phyloP scores from a whole-genome alignment of 30 jellyfish, hydroid and myxozoan genomes.

The Cassiopea xamachana region DNA sequence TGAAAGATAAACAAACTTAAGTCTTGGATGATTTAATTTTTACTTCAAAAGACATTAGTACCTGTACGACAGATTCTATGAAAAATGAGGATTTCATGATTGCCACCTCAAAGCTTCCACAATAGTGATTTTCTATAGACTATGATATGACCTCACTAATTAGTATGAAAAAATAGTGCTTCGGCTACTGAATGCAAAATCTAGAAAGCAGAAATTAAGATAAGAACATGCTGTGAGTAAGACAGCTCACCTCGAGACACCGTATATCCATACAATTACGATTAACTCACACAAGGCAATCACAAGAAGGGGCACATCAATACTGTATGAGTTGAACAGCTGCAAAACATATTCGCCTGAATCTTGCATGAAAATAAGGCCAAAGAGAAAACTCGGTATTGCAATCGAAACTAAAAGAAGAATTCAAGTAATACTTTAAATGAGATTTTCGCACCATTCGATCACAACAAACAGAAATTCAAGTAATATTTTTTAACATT shows the following conservation, averaged over 20 bases:
- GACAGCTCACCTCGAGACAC: slow-evolving; percentile 76
- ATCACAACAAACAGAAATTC: background rate
- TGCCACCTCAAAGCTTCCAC: too few relatives aligned
- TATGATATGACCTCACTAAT: too few relatives aligned
- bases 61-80: too few relatives aligned
- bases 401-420: slow-evolving; percentile 72
- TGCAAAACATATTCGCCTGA: slow-evolving; percentile 92
- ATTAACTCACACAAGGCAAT: slow-evolving; percentile 79
- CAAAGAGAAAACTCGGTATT: slow-evolving; percentile 59
- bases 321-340: slow-evolving; percentile 78
- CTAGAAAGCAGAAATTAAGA: background rate
- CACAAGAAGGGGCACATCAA: slow-evolving; percentile 77
- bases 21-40: too few relatives aligned
- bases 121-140: too few relatives aligned
- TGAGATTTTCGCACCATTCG: background rate
- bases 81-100: too few relatives aligned
- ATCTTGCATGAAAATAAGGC: slow-evolving; percentile 64
- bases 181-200: too few relatives aligned
- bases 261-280: slow-evolving; percentile 71
- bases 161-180: too few relatives aligned
- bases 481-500: too few relatives aligned
- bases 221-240: background rate
- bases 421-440: background rate
- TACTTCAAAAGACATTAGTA: too few relatives aligned
- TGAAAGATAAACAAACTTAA: too few relatives aligned